Percentiles rank a stretch among this genome's conserved stretches.
These are phyloP conservation scores for Batillaria attramentaria DNA, from an alignment of 1,140 invertebrate species.

Conservation along the genomic window DNA sequence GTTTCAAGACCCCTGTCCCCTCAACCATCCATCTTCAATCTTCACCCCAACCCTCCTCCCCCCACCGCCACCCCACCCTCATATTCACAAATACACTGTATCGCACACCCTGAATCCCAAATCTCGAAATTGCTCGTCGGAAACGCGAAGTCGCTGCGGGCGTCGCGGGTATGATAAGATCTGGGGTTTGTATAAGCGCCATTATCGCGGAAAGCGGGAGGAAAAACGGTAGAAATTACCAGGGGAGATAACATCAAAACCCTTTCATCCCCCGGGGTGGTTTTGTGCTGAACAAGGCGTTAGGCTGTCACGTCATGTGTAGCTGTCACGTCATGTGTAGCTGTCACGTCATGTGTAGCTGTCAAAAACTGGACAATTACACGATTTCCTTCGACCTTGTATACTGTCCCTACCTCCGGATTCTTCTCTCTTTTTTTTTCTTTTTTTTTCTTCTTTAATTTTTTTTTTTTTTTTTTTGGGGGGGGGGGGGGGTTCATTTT, in stretches of 20 bases:
- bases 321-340: not conserved
- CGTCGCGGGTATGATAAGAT: no score
- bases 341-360: not conserved
- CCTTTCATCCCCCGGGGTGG: not conserved
- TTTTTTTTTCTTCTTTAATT: no score
- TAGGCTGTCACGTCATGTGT: not conserved
- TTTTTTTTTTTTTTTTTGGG: no score
- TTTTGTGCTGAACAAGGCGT: not conserved
- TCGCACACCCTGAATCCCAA: not conserved
- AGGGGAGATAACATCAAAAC: conserved; percentile 16
- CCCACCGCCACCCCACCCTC: not conserved
- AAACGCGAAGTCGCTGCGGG: no score
- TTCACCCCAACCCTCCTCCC: not conserved
- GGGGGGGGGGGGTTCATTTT: no score
- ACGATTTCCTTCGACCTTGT: not conserved
- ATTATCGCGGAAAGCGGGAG: not conserved
- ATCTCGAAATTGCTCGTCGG: not conserved
- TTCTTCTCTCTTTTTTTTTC: not conserved
- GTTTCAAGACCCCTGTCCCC: no score
- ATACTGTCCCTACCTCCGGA: no score
- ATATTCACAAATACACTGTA: not conserved
- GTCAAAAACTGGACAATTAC: not conserved
- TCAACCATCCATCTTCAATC: no score
- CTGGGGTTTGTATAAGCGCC: no score
- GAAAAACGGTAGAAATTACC: conserved; percentile 7